Evolutionary conservation across 2,888 invertebrate genomes (phyloP).

Genomic region (Hyles lineata): DNA sequence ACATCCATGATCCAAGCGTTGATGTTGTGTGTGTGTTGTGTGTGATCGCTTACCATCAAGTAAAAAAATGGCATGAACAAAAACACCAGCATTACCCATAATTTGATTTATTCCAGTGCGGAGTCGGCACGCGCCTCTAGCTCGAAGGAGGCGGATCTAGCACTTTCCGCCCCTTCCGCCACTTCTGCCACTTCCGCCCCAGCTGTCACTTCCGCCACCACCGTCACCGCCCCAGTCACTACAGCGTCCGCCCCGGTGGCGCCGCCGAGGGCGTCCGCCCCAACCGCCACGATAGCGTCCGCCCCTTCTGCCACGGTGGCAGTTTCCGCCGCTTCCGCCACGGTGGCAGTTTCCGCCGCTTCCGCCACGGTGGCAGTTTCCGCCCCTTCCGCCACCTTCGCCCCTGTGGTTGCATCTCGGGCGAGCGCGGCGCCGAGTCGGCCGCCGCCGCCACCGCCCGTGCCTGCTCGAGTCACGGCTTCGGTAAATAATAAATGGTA

Average conservation of each 20-base stretch:
- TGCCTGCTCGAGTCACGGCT: background rate
- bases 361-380: constrained; percentile 27
- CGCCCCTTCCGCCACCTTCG: constrained; percentile 37
- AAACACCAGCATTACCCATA: no score
- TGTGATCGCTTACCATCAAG: no score
- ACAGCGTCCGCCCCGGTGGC: background rate
- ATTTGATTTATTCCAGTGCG: constrained; percentile 31
- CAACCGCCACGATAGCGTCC: background rate
- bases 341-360: background rate
- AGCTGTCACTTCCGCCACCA: background rate
- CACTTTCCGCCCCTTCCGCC: constrained; percentile 36
- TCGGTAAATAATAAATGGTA: constrained; percentile 12
- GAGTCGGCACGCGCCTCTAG: constrained; percentile 52
- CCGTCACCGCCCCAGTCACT: constrained; percentile 22
- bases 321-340: constrained; percentile 34
- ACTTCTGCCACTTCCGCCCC: constrained; percentile 12
- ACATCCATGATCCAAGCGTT: no score
- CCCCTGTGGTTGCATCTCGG: constrained; percentile 28
- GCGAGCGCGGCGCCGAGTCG: constrained; percentile 6
- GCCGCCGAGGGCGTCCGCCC: background rate
- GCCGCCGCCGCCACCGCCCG: constrained; percentile 9
- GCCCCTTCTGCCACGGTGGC: background rate
- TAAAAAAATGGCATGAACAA: no score
- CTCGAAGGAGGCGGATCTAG: constrained; percentile 46
- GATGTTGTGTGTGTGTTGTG: no score